Conservation (phyloP, 2,888 invertebrate species). For the Trachelus troglodyta region DNA sequence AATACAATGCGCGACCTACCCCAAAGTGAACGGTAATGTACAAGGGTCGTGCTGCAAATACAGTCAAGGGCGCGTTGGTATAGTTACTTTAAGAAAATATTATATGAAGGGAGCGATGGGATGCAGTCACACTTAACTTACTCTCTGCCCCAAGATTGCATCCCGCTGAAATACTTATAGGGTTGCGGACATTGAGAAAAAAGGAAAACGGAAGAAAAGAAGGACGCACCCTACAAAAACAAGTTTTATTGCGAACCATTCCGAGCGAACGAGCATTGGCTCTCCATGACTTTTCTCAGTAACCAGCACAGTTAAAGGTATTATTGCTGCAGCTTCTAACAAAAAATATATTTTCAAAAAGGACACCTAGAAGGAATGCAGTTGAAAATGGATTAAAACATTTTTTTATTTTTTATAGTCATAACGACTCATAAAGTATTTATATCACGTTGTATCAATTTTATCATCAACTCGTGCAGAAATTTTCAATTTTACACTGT, state of each 20-base stretch:
- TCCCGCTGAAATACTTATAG: background rate
- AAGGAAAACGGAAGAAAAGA: background rate
- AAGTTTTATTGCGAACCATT: background rate
- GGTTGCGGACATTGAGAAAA: background rate
- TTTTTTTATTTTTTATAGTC: background rate
- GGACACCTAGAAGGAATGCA: background rate
- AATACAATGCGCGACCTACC: conserved; percentile 7
- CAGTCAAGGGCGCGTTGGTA: background rate
- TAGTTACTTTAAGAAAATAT: background rate
- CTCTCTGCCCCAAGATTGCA: background rate
- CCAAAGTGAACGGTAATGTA: background rate
- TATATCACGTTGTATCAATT: background rate
- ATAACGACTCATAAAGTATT: background rate
- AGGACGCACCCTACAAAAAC: background rate
- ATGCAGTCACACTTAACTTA: background rate
- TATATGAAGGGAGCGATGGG: background rate
- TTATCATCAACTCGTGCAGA: no score
- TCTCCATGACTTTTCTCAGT: background rate
- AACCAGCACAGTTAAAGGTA: background rate
- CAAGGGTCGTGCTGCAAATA: background rate
- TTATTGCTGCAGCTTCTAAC: background rate
- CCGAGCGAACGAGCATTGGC: background rate
- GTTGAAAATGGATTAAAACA: background rate
- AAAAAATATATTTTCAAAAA: background rate
- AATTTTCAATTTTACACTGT: no score